Conservation (phyloP, 1,140 invertebrate genomes). For the Aplysia californica region DNA sequence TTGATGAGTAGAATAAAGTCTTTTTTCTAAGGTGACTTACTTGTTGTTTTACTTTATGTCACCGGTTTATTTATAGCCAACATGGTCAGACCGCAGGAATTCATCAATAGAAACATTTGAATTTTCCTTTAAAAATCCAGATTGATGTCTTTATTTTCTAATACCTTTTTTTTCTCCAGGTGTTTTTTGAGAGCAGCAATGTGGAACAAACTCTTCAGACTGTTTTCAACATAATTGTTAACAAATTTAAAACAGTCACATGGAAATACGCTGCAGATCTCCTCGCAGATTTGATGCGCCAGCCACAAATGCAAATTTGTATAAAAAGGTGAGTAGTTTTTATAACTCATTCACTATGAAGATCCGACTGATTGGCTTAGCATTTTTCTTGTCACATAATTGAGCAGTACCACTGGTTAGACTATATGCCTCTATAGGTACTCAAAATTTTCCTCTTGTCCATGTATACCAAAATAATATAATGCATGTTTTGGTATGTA, state of each 20-base stretch:
- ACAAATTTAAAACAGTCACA: constrained; percentile 44
- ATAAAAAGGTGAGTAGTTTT: constrained; percentile 45
- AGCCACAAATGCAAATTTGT: constrained; percentile 48
- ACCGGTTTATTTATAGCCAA: neutral
- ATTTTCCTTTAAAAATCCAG: too few species aligned
- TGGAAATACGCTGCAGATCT: constrained; percentile 59
- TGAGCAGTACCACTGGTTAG: neutral
- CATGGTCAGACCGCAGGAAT: too few species aligned
- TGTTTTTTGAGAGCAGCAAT: constrained; percentile 59
- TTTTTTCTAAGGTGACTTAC: neutral
- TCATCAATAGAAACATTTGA: too few species aligned
- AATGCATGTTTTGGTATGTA: too few species aligned
- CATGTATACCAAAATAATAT: too few species aligned
- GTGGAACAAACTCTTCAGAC: constrained; percentile 56
- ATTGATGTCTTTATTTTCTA: too few species aligned
- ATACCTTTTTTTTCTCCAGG: constrained; percentile 39
- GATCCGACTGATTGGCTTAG: too few species aligned
- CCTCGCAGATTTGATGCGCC: constrained; percentile 53
- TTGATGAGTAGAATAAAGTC: neutral
- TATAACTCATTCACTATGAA: too few species aligned
- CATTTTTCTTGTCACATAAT: neutral
- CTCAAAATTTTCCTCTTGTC: too few species aligned
- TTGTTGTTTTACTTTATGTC: neutral
- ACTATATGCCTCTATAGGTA: neutral
- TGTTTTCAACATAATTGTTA: constrained; percentile 58